phyloP scores from a whole-genome alignment of 2,113 vertebrate genomes.

The Clarias magur region DNA sequence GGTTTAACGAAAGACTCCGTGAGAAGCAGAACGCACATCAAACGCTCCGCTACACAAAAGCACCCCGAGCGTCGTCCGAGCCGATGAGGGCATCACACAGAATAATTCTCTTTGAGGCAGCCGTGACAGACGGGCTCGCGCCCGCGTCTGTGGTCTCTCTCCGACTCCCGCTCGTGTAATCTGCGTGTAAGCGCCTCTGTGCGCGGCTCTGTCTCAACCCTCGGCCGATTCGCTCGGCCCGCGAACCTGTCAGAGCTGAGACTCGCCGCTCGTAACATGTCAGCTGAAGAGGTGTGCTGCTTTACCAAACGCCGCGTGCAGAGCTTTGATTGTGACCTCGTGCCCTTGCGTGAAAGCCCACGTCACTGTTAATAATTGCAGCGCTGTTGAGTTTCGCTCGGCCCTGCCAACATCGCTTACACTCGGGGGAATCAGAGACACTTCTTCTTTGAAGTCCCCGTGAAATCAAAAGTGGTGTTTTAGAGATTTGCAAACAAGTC shows the following conservation, averaged over 20 bases:
- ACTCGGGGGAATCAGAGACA: conserved; percentile 19
- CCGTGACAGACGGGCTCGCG: neutral
- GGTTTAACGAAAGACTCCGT: neutral
- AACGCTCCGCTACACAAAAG: conserved; percentile 38
- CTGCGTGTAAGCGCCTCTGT: conserved; percentile 1
- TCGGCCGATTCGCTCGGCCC: neutral
- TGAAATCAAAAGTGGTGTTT: conserved; percentile 8
- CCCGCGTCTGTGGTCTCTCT: neutral
- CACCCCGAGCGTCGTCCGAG: neutral
- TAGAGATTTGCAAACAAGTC: neutral
- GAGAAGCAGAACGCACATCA: conserved; percentile 28
- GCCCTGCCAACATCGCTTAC: conserved; percentile 9
- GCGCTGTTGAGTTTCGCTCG: neutral
- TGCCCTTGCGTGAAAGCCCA: neutral
- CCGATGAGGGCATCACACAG: conserved; percentile 34
- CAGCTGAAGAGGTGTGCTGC: neutral
- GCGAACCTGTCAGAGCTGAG: neutral
- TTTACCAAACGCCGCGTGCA: neutral
- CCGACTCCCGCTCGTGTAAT: conserved; percentile 35
- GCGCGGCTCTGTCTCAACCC: neutral
- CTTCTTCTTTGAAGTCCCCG: neutral
- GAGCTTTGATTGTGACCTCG: conserved; percentile 30
- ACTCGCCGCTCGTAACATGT: neutral
- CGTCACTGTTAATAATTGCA: conserved; percentile 31
- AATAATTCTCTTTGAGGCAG: conserved; percentile 52